Base-by-base conservation (phyloP, 2,797 vertebrate species). In the Bradypus variegatus region DNA sequence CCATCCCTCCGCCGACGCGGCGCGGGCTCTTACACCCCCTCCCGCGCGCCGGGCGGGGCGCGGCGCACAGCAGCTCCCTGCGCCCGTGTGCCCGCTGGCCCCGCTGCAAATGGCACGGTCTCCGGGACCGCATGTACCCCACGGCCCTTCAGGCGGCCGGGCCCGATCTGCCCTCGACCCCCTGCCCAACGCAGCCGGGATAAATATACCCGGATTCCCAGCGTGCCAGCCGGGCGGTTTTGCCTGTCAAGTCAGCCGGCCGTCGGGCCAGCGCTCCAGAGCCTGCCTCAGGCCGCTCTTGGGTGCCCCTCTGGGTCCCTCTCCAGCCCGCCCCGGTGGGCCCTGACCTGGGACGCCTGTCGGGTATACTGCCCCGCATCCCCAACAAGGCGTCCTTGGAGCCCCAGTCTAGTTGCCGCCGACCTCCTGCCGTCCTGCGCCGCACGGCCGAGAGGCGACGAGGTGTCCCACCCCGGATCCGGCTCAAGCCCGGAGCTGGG, bases 191-290 rank as follows among this genome's bases (percentile, higher is more conserved):
- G 70, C 92, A 62, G 69, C 80, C 64, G 72, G 85, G 94, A 94
- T 94, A 95, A 94, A 94, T 94, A 92, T 84, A 95, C 95, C 76
- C 92, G 29, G 93, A 90, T 90, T 86, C 88, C 86, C 45, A 14
- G 87, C 67, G 69, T 90, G 96, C 91, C 93, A 91, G 80, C 77
- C 77, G 1, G 58, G 58, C 70, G 3, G 75, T 62, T 67, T 60
- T 55, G 88, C 67, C 67, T 75, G 92, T 82, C 91, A 88, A 91
- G 92, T 82, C 91, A 88, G 92, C 91, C 69, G 85, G 79, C 94
- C 89, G 91, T 95, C 85, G 87, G 94, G 92, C 92, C 92, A 83
- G 79, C 55, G 89, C 87, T 90, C 93, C 94, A 86, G 94, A 48
- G 77, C 36, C 75, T 48, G 55, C 82, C 86, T 86, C 36, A 12